Percentiles rank a stretch among this genome's conserved stretches.
phyloP scores from a whole-genome alignment of 1,140 invertebrate species.

The Elysia chlorotica region DNA sequence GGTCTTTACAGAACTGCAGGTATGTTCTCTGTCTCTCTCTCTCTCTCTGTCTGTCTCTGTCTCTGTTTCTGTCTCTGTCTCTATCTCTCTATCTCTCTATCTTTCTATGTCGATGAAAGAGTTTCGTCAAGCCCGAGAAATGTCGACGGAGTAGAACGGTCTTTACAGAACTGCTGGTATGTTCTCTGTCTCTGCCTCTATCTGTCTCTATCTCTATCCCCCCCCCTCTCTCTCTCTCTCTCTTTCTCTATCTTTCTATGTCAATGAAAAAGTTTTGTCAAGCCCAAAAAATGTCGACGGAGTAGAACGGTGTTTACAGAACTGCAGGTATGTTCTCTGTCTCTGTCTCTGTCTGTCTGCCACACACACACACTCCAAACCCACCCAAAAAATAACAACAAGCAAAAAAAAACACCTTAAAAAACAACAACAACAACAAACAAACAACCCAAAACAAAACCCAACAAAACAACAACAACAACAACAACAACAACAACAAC shows the following conservation, averaged over 20 bases:
- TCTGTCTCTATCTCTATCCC: background rate
- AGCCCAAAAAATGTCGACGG: constrained; percentile 51
- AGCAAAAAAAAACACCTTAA: too few species aligned
- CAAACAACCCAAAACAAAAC: too few species aligned
- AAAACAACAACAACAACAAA: too few species aligned
- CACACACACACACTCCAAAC: too few species aligned
- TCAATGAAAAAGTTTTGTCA: constrained; percentile 34
- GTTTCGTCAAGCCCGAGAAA: constrained; percentile 46
- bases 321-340: constrained; percentile 20
- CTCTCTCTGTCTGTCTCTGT: background rate
- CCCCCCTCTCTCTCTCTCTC: background rate
- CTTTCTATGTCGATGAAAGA: constrained; percentile 38
- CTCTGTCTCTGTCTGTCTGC: background rate
- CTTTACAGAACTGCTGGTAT: constrained; percentile 50
- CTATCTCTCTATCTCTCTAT: too few species aligned
- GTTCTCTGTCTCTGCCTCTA: background rate
- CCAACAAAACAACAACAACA: too few species aligned
- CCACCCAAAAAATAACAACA: too few species aligned
- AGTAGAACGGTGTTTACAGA: constrained; percentile 60
- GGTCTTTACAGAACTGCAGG: constrained; percentile 54
- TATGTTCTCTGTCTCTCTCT: background rate
- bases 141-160: constrained; percentile 56
- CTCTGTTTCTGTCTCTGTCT: background rate
- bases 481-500: background rate
- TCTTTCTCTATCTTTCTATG: constrained; percentile 45